Evolutionary conservation across 2,888 invertebrate species (phyloP).

Genomic region (Merodon equestris): DNA sequence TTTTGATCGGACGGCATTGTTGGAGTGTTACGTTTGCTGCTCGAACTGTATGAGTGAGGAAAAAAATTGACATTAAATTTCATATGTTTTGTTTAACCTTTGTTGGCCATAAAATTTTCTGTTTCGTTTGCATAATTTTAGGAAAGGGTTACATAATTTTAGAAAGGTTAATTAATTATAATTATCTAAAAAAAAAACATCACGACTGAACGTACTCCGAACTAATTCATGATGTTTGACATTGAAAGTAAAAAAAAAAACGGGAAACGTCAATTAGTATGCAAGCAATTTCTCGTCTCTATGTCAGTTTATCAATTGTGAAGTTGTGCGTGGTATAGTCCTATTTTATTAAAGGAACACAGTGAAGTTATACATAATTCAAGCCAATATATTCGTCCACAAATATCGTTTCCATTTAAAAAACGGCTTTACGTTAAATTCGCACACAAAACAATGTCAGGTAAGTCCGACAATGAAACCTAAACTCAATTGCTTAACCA

Average conservation of each 20-base stretch:
- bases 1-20: no score
- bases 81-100: no score
- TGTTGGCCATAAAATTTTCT: no score
- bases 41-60: no score
- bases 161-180: no score
- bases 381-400: not conserved
- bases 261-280: not conserved
- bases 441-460: slow-evolving; percentile 10
- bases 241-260: not conserved
- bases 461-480: not conserved
- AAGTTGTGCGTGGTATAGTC: slow-evolving; percentile 48
- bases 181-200: no score
- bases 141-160: no score
- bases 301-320: slow-evolving; percentile 25
- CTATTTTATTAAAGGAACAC: slow-evolving; percentile 1
- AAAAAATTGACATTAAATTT: no score
- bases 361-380: slow-evolving; percentile 55
- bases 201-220: no score
- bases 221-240: no score
- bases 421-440: slow-evolving; percentile 1
- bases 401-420: slow-evolving; percentile 44
- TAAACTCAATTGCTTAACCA: not conserved
- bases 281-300: not conserved
- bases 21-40: no score
- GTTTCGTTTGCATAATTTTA: no score